These are phyloP conservation scores for Opisthocomus hoazin DNA, from an alignment of 2,113 vertebrate genomes.

Conservation along the genomic window DNA sequence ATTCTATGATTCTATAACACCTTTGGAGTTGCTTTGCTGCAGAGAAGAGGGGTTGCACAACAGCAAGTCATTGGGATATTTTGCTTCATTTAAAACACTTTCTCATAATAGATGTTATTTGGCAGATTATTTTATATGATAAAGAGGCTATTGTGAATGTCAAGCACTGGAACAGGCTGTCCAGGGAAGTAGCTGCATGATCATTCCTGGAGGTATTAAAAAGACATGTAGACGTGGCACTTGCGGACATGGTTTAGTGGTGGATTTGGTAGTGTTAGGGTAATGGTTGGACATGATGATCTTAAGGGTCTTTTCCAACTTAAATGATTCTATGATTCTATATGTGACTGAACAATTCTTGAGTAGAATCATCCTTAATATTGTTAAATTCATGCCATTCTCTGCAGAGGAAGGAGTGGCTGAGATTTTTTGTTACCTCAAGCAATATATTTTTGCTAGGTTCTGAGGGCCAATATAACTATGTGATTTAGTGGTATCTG, in stretches of 20 bases:
- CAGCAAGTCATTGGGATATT: neutral
- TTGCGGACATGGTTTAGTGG: neutral
- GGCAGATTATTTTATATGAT: neutral
- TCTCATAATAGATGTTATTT: neutral
- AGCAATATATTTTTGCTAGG: neutral
- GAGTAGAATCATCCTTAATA: neutral
- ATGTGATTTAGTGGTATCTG: neutral
- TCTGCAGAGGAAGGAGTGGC: neutral
- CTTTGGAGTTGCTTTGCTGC: neutral
- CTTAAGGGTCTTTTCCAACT: neutral
- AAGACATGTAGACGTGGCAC: fast-evolving
- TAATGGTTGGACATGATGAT: neutral
- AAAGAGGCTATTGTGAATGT: neutral
- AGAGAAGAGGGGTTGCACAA: neutral
- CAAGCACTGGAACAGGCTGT: neutral
- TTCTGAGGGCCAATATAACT: neutral
- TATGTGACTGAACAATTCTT: neutral
- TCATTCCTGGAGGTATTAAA: neutral
- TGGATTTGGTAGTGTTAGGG: neutral
- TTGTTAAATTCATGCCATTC: neutral
- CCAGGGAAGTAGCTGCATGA: neutral
- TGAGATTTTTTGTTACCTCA: neutral
- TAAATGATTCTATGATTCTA: neutral
- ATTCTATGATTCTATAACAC: neutral
- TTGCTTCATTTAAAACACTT: neutral